Conservation (phyloP, 2,797 vertebrate genomes). For the Loris lydekkerianus region DNA sequence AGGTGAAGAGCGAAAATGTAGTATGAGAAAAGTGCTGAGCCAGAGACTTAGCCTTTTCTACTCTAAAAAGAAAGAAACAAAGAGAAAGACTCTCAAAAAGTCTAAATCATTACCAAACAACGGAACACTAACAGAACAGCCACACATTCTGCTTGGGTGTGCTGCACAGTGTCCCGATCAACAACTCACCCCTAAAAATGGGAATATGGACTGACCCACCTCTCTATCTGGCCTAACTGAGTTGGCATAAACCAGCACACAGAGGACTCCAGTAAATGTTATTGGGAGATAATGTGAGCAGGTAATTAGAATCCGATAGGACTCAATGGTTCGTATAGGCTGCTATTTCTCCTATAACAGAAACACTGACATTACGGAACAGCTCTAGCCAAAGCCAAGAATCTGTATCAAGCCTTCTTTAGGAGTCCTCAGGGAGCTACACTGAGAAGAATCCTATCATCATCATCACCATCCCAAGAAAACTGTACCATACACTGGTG, state of each 20-base stretch:
- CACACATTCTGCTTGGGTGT: not conserved
- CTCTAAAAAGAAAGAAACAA: not conserved
- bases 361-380: not conserved
- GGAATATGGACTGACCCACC: not conserved
- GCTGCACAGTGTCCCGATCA: not conserved
- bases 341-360: slow-evolving; percentile 19
- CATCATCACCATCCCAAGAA: not conserved
- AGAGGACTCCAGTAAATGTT: not conserved
- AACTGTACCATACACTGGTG: slow-evolving; percentile 90
- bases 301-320: not conserved
- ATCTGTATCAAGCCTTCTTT: not conserved
- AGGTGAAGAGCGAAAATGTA: not conserved
- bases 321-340: not conserved
- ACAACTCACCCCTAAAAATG: not conserved
- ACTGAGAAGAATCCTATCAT: not conserved
- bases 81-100: too few relatives aligned
- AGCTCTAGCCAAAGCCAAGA: slow-evolving; percentile 28
- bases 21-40: not conserved
- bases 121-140: not conserved
- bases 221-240: not conserved
- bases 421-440: not conserved
- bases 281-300: not conserved
- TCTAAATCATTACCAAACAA: not conserved
- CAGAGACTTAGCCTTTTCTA: not conserved
- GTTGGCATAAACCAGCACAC: not conserved